These are phyloP conservation scores for Plotosus lineatus DNA, from an alignment of 2,113 vertebrate species.

Conservation along the genomic window DNA sequence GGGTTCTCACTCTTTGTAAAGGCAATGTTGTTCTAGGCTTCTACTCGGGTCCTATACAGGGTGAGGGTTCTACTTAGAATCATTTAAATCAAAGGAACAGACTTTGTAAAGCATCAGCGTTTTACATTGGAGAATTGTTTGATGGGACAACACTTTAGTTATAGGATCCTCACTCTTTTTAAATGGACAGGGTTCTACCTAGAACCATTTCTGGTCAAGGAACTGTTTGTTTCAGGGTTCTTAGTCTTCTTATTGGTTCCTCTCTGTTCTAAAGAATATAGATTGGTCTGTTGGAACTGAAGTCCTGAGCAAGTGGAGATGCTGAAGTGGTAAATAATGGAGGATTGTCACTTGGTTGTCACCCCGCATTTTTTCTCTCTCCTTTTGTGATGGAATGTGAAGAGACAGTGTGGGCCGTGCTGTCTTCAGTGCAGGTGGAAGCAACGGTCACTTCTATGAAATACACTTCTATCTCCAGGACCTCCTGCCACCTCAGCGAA, in stretches of 20 bases:
- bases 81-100: no score
- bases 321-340: constrained; percentile 55
- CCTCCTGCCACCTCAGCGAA: constrained; percentile 9
- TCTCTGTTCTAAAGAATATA: no score
- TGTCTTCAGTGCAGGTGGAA: not conserved
- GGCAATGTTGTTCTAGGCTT: no score
- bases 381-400: constrained; percentile 24
- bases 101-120: not conserved
- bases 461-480: not conserved
- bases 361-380: not conserved
- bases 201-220: not conserved
- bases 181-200: not conserved
- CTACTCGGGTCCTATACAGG: no score
- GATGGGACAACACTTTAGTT: not conserved
- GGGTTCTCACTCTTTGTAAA: not conserved
- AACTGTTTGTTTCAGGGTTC: not conserved
- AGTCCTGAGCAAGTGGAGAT: constrained; percentile 21
- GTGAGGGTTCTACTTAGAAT: not conserved
- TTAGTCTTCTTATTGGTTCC: no score
- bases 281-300: not conserved
- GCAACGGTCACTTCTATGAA: constrained; percentile 7
- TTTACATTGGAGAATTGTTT: not conserved
- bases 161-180: not conserved
- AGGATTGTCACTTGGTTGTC: constrained; percentile 44
- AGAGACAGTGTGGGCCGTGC: constrained; percentile 12